Evolutionary conservation across 2,113 vertebrate species (phyloP).

Genomic region (Diadophis punctatus): DNA sequence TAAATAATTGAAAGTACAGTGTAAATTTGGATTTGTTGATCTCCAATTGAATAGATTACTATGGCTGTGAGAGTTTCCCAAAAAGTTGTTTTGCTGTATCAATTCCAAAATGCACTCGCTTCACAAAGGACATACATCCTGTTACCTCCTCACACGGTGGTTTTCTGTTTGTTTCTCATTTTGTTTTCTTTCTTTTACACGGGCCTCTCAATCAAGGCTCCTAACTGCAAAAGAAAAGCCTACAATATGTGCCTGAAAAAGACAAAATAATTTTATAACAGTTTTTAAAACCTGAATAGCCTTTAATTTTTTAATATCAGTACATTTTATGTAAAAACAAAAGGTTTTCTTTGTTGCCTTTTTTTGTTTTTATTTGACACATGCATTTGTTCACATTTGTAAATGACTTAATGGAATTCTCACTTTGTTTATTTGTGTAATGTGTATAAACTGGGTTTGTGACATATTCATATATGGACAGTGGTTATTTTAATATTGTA

Average conservation of each 20-base stretch:
- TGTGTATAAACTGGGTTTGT: conserved; percentile 84
- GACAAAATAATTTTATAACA: conserved; percentile 80
- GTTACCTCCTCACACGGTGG: conserved; percentile 71
- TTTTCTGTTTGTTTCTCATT: conserved; percentile 49
- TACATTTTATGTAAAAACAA: conserved; percentile 74
- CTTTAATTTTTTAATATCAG: conserved; percentile 74
- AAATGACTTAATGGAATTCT: conserved; percentile 82
- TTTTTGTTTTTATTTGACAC: conserved; percentile 72
- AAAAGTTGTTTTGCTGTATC: conserved; percentile 66
- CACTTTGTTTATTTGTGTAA: conserved; percentile 85
- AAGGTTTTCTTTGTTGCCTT: conserved; percentile 53
- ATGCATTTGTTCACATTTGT: conserved; percentile 87
- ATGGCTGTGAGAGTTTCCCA: conserved; percentile 51
- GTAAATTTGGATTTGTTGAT: conserved; percentile 35
- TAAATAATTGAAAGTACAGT: conserved; percentile 43
- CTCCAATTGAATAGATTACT: conserved; percentile 55
- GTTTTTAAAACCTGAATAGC: conserved; percentile 78
- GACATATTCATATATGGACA: conserved; percentile 84
- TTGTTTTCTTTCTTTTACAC: conserved; percentile 45
- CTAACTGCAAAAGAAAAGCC: conserved; percentile 70
- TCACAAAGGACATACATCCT: conserved; percentile 63
- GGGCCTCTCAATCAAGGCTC: conserved; percentile 72
- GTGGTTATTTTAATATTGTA: conserved; percentile 88
- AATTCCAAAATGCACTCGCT: conserved; percentile 69
- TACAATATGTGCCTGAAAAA: conserved; percentile 85